Evolutionary conservation across 2,888 invertebrate genomes (phyloP).

Genomic region (Drosophila borealis): DNA sequence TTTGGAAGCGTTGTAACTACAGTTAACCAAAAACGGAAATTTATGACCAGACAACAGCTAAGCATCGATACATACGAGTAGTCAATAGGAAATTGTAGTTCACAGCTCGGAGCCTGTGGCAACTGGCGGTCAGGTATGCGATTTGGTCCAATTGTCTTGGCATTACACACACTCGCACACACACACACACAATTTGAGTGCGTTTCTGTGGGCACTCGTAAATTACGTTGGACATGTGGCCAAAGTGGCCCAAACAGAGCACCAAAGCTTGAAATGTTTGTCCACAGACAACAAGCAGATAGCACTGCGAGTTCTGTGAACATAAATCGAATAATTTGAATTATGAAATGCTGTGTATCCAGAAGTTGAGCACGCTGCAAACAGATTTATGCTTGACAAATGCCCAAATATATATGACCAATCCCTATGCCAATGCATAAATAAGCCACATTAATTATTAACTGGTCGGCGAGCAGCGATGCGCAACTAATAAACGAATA

Average conservation of each 20-base stretch:
- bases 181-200: constrained; percentile 24
- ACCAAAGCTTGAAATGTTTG: constrained; percentile 36
- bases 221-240: constrained; percentile 69
- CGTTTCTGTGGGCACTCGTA: constrained; percentile 62
- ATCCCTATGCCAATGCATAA: constrained; percentile 70
- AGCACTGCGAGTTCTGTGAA: constrained; percentile 3
- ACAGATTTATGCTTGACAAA: constrained; percentile 60
- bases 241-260: constrained; percentile 49
- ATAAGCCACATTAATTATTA: constrained; percentile 72
- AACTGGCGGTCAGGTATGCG: constrained; percentile 21
- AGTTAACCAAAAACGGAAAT: constrained; percentile 72
- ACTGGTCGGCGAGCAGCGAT: constrained; percentile 27
- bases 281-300: constrained; percentile 13
- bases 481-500: constrained; percentile 48
- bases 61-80: constrained; percentile 42
- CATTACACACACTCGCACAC: constrained; percentile 24
- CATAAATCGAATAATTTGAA: constrained; percentile 68
- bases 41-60: constrained; percentile 57
- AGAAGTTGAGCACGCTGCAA: constrained; percentile 25
- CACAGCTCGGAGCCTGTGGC: constrained; percentile 22
- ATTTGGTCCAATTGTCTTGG: constrained; percentile 65
- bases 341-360: constrained; percentile 55
- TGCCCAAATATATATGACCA: constrained; percentile 49
- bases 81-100: constrained; percentile 16
- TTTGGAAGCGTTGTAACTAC: constrained; percentile 27